phyloP scores from a whole-genome alignment of 1,140 invertebrate genomes.

The Spodoptera frugiperda region DNA sequence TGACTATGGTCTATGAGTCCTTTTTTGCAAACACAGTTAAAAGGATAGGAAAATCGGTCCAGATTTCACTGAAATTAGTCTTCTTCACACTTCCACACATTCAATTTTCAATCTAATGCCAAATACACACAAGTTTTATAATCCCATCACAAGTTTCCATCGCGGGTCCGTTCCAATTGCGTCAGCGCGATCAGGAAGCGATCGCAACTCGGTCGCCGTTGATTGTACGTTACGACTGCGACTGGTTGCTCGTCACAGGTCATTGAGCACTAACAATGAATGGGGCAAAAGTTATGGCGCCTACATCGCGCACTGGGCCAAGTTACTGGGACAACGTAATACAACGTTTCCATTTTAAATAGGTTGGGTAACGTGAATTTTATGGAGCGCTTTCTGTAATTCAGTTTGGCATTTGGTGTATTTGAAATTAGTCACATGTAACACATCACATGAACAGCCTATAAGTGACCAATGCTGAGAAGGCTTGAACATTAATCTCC shows the following conservation, averaged over 20 bases:
- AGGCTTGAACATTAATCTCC: too few relatives aligned
- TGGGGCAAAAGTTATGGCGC: slow-evolving; percentile 43
- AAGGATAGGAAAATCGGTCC: too few relatives aligned
- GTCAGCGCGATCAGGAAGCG: slow-evolving; percentile 46
- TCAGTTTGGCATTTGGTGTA: too few relatives aligned
- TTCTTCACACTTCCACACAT: too few relatives aligned
- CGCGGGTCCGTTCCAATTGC: slow-evolving; percentile 39
- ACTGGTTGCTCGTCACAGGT: slow-evolving; percentile 52
- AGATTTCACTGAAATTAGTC: too few relatives aligned
- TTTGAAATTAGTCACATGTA: too few relatives aligned
- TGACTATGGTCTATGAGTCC: too few relatives aligned
- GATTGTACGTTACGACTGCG: slow-evolving; percentile 51
- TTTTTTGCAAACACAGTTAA: too few relatives aligned
- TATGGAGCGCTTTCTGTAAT: too few relatives aligned
- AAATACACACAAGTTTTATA: neutral
- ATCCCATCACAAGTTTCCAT: neutral
- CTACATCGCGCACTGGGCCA: slow-evolving; percentile 11
- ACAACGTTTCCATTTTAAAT: neutral
- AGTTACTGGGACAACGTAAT: slow-evolving; percentile 24
- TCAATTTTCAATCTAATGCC: too few relatives aligned
- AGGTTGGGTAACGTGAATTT: neutral
- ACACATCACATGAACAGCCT: too few relatives aligned
- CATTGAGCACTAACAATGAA: slow-evolving; percentile 61
- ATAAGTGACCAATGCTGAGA: too few relatives aligned
- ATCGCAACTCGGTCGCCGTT: slow-evolving; percentile 53